phyloP scores from a whole-genome alignment of 2,888 invertebrate species.

The Phalera bucephala region DNA sequence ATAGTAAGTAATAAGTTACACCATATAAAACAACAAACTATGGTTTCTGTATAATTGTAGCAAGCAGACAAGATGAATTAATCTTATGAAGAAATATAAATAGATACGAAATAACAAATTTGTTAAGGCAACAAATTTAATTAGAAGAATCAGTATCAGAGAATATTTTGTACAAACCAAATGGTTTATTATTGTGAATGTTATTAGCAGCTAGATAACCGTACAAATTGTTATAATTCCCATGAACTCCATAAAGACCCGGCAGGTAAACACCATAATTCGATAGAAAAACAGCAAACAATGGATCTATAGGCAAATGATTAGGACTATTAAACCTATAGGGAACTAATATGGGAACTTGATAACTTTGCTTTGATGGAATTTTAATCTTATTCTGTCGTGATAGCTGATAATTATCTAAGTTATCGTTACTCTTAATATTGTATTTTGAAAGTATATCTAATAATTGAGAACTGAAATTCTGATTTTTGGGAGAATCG shows the following conservation, averaged over 20 bases:
- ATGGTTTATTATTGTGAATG: slow-evolving; percentile 86
- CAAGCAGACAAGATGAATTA: too few relatives aligned
- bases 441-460: slow-evolving; percentile 60
- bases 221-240: slow-evolving; percentile 78
- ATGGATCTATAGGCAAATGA: slow-evolving; percentile 82
- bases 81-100: too few relatives aligned
- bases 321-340: slow-evolving; percentile 78
- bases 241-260: slow-evolving; percentile 53
- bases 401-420: slow-evolving; percentile 60
- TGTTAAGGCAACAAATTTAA: background rate
- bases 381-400: slow-evolving; percentile 30
- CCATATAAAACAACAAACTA: too few relatives aligned
- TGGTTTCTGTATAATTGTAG: too few relatives aligned
- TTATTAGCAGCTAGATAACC: slow-evolving; percentile 85
- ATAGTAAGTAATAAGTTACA: too few relatives aligned
- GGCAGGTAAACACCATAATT: slow-evolving; percentile 85
- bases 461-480: slow-evolving; percentile 34
- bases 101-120: too few relatives aligned
- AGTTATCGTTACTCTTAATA: slow-evolving; percentile 48
- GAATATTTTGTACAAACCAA: slow-evolving; percentile 83
- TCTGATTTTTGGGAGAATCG: slow-evolving; percentile 20
- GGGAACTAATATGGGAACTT: slow-evolving; percentile 31
- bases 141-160: slow-evolving; percentile 57
- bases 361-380: slow-evolving; percentile 20
- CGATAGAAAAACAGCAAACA: slow-evolving; percentile 84